Base-by-base conservation (phyloP, 2,888 invertebrate genomes). In the Oscheius sp. region DNA sequence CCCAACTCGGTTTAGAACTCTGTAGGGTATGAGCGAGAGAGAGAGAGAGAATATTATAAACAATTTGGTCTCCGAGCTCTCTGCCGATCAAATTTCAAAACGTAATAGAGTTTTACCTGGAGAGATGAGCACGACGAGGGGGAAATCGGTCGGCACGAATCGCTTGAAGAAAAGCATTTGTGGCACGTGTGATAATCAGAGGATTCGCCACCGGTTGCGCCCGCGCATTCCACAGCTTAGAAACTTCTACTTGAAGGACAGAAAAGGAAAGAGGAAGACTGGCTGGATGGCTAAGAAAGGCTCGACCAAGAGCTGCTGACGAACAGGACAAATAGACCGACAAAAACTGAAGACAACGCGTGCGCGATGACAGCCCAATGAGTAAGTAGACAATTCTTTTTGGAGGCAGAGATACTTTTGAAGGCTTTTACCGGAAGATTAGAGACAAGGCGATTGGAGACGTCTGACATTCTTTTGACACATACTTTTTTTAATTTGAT, bases 101-200 rank as follows among this genome's bases (percentile, higher is more conserved):
- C n/a, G 42, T n/a, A 42, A 42, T 42, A 42, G 17, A 42, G n/a
- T n/a, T 6, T 17, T 42, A 17, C 12, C 42, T 17, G 4, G 37
- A 34, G 8, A 34, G 4, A 42, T 42, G 15, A 42, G 15, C 15
- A 42, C 15, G n/a, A 15, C 25, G 15, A 5, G 2, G 52, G 10
- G 10, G 52, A 52, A 1, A 27, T 27, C 52, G 27, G 25, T n/a
- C 29, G 52, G 52, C 8, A 25, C 52, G 37, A 55, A 55, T 6
- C 33, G 55, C 20, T 25, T 33, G 55, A 55, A 55, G 55, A 55
- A 34, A 55, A 23, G 34, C 55, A 55, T 55, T 33, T 31, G 53
- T 53, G 53, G 53, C 53, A 55, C 55, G 55, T 55, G 55, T 55
- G 55, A 55, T 55, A 55, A 55, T 55, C 55, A 55, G 37, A 37